Base-by-base conservation (phyloP, 2,113 vertebrate genomes). In the Glareola pratincola region DNA sequence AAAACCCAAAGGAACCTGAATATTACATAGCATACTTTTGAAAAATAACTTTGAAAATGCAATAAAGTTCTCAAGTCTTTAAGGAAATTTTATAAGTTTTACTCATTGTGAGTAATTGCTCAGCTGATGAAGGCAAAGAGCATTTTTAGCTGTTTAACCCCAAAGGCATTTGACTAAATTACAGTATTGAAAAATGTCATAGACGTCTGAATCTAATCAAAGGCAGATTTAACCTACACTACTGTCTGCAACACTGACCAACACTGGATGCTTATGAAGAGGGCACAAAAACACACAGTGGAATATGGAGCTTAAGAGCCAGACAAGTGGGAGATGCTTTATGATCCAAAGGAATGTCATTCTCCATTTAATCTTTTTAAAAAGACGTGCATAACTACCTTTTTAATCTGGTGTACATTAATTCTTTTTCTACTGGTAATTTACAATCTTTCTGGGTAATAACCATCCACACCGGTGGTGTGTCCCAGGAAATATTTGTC, bases 401-500 rank as follows among this genome's bases (percentile, higher is more conserved):
- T 26, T 66, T 72, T 39, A 64, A 5, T 68, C 51, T 90, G 32
- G 9, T 47, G 10, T 75, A n/a, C 12, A 8, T 82, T 54, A 63
- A 24, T 63, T n/a, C 62, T 34, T 36, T 83, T 77, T 24, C 16
- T 48, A 30, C 12, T n/a, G 14, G 30, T 29, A 2, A 37, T 77
- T 81, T 89, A 30, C 10, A 47, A 23, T 30, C 88, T 88, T 91
- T 67, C 32, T 73, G 29, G 27, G 15, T 81, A 48, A 17, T 23
- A 85, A 21, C 41, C 6, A 15, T 56, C 22, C 7, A 11, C 13
- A 72, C 76, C 69, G 72, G 6, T 80, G 10, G 37, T 69, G 84
- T 14, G 16, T 60, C 34, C 68, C 90, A 81, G 84, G 80, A 96
- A 88, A 80, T 68, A n/a, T 95, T 96, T 93, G 81, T 81, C 69